phyloP scores from a whole-genome alignment of 2,113 vertebrate genomes.

The Gallinago media region DNA sequence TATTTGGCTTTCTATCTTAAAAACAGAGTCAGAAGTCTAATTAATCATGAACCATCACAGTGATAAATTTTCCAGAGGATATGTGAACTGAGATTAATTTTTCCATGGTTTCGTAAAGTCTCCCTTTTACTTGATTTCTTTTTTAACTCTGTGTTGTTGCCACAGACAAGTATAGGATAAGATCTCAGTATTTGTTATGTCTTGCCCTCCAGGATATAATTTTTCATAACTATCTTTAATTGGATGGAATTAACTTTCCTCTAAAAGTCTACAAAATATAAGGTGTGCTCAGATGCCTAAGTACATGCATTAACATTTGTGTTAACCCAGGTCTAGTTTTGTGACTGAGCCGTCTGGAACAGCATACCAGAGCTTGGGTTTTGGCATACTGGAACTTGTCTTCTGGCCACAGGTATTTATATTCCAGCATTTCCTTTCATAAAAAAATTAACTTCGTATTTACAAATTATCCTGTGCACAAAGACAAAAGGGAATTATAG shows the following conservation, averaged over 20 bases:
- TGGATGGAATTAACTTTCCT: constrained; percentile 30
- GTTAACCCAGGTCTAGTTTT: not conserved
- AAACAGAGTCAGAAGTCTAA: not conserved
- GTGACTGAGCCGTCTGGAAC: not conserved
- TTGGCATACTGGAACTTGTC: not conserved
- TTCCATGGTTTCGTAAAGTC: not conserved
- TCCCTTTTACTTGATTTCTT: not conserved
- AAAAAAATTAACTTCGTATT: not conserved
- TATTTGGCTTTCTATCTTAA: constrained; percentile 37
- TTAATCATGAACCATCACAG: constrained; percentile 1
- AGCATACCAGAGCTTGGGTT: not conserved
- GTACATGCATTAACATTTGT: not conserved
- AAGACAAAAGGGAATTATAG: not conserved
- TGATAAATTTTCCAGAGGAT: constrained; percentile 25
- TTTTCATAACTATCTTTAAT: constrained; percentile 39
- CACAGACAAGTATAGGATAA: not conserved
- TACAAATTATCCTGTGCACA: constrained; percentile 8
- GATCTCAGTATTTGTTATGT: constrained; percentile 21
- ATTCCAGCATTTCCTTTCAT: not conserved
- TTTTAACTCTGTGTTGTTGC: not conserved
- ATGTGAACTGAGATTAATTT: not conserved
- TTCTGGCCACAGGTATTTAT: not conserved
- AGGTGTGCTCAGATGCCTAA: not conserved
- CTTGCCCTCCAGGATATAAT: constrained; percentile 28
- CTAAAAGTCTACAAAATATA: not conserved